Base-by-base conservation (phyloP, 2,797 vertebrate species). In the Periophthalmus magnuspinnatus region DNA sequence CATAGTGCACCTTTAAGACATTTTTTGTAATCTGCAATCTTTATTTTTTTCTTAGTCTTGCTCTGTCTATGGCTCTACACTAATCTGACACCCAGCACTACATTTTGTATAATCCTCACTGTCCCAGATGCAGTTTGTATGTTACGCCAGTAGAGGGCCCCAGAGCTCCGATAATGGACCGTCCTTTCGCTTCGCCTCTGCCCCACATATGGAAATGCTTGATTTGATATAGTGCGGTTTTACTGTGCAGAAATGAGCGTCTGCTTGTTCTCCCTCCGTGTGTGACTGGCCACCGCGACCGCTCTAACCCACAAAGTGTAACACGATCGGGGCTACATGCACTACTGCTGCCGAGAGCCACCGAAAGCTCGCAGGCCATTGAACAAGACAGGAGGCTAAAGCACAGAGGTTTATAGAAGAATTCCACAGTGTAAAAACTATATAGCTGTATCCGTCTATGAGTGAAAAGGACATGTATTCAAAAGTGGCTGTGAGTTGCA, bases 201-300 rank as follows among this genome's bases (percentile, higher is more conserved):
- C 74, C 91, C 91, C 94, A 96, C 96, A 98, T 97, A 96, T 99
- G 97, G 97, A 98, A 98, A 96, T 97, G 97, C 96, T 99, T 98
- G 96, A 96, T 97, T 96, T 99, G 97, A 98, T 97, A 95, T 96
- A 97, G 96, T 96, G 96, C 97, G 96, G 94, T 97, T 97, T 98
- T 98, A 96, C 96, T 95, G 97, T 96, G 96, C 95, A 95, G 94
- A 97, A 98, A 99, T 96, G 96, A 98, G 95, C 92, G 82, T 93
- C 95, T 95, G 95, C 93, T 94, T 95, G 93, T 89, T 87, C 84
- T 70, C 75, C 81, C 77, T 76, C 78, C 72, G 56, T 77, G 66
- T 79, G 72, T 57, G 82, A 71, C 68, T 76, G 78, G 28, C 84
- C 73, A 69, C 84, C 74, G 19, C 79, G 63, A 71, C 64, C 75